A percentile compares a stretch with the other conserved stretches of the same genome.
phyloP scores from a whole-genome alignment of 35 echinoderm and acorn worm genomes.

The Holothuria glaberrima region DNA sequence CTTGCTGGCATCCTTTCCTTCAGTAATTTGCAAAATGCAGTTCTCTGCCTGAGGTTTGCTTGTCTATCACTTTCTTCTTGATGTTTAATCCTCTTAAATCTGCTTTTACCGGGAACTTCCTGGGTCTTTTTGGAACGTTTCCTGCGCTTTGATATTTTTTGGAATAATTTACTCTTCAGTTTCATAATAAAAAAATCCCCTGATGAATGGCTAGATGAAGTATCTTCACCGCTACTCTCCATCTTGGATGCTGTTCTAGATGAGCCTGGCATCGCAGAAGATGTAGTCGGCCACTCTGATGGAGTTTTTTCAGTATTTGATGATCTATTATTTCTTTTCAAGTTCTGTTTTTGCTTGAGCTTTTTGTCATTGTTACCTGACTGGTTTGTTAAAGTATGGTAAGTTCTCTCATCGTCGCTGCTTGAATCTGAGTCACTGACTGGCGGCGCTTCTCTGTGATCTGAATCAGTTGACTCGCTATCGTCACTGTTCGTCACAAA shows the following conservation, averaged over 20 bases:
- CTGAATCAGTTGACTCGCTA: constrained; percentile 59
- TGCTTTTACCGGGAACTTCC: neutral
- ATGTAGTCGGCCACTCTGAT: neutral
- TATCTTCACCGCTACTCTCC: constrained; percentile 79
- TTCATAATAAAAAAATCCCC: constrained; percentile 71
- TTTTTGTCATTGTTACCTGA: neutral
- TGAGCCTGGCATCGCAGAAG: neutral
- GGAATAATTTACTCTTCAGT: constrained; percentile 69
- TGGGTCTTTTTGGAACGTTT: constrained; percentile 20
- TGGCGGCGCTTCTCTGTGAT: constrained; percentile 36
- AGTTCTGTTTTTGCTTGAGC: neutral
- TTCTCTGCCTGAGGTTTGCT: constrained; percentile 71
- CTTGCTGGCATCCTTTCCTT: constrained; percentile 62
- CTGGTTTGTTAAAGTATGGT: constrained; percentile 15
- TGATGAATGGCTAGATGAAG: constrained; percentile 48
- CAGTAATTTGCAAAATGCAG: constrained; percentile 68
- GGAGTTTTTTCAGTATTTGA: constrained; percentile 38
- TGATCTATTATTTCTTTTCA: constrained; percentile 24
- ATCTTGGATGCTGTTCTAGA: constrained; percentile 15
- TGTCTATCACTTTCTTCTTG: constrained; percentile 75
- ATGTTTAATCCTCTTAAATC: constrained; percentile 44
- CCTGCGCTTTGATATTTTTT: constrained; percentile 34
- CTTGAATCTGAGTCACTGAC: constrained; percentile 47
- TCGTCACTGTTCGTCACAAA: constrained; percentile 67
- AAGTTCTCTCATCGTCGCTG: constrained; percentile 36